These are phyloP conservation scores for Melanogrammus aeglefinus DNA, from an alignment of 2,797 vertebrate species.

Conservation along the genomic window DNA sequence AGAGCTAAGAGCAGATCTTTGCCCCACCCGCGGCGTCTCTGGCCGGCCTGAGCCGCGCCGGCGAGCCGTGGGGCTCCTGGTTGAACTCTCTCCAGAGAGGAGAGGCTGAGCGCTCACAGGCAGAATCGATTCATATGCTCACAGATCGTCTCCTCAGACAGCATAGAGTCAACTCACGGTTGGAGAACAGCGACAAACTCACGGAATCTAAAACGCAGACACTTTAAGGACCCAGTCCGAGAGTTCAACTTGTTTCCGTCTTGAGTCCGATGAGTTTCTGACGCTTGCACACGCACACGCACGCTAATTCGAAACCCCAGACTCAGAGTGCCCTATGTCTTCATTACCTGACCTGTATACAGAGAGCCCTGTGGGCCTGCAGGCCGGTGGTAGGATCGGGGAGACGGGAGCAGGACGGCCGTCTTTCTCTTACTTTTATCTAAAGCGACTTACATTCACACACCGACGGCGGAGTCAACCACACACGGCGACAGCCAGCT, in stretches of 20 bases:
- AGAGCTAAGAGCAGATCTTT: conserved; percentile 60
- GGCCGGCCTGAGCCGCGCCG: conserved; percentile 39
- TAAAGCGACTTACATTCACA: too few species aligned
- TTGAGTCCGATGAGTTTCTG: conserved; percentile 22
- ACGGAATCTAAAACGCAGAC: conserved; percentile 30
- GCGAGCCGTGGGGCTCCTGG: conserved; percentile 31
- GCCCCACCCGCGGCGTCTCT: conserved; percentile 40
- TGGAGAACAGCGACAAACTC: too few species aligned
- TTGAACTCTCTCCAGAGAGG: conserved; percentile 12
- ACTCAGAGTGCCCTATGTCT: background rate
- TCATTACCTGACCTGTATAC: background rate
- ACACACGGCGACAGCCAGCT: too few species aligned
- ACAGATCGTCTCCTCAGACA: background rate
- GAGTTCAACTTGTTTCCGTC: background rate
- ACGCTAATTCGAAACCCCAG: background rate
- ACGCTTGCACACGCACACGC: conserved; percentile 36
- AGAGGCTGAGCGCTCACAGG: background rate
- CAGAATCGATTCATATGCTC: background rate
- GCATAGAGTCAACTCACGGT: background rate
- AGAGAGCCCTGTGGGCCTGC: background rate
- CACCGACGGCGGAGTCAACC: too few species aligned
- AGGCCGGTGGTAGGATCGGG: conserved; percentile 15
- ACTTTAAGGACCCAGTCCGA: background rate
- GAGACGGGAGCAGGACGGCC: conserved; percentile 22
- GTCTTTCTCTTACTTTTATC: background rate